Base-by-base conservation (phyloP, 2,888 invertebrate genomes). In the Ectobius pallidus region DNA sequence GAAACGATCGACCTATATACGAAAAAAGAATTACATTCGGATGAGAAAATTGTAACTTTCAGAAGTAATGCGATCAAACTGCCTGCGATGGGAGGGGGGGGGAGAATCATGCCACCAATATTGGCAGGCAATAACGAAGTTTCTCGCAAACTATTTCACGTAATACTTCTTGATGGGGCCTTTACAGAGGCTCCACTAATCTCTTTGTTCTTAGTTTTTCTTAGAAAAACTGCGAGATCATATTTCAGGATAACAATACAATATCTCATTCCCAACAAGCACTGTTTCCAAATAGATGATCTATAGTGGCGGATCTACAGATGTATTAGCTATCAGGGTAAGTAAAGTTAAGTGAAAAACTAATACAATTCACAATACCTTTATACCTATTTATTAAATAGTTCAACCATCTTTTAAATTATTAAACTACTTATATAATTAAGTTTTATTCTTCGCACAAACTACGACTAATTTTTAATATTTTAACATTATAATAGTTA, bases 191-290 rank as follows among this genome's bases (percentile, higher is more conserved):
- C 20, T 25, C 3, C 25, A 22, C 52, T 52, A 52, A 52, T 52
- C 52, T 22, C 52, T 52, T 52, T 9, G 25, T 52, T 25, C 25
- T 1, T 25, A 7, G 3, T 3, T 14, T 14, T 14, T 9, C 52
- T 11, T 52, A 52, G 14, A 46, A 52, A 3, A 16, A 20, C 52
- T 14, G 9, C 22, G 25, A 52, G n/a, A 52, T 52, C 52, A 52
- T 52, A 52, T 25, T 52, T 52, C 52, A 52, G 52, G 14, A 52
- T 52, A 52, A 52, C 52, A 52, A 52, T 14, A 52, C 52, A 22
- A 52, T 52, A 25, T 52, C 52, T 25, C 52, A 52, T 52, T 14
- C 25, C 25, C 2, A 52, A 52, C 25, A 52, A 52, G 52, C 52
- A 25, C 25, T 52, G 52, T 52, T 52, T 52, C 52, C 52, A 25